These are phyloP conservation scores for Tiliacea aurago DNA, from an alignment of 2,888 invertebrate species.

Conservation along the genomic window DNA sequence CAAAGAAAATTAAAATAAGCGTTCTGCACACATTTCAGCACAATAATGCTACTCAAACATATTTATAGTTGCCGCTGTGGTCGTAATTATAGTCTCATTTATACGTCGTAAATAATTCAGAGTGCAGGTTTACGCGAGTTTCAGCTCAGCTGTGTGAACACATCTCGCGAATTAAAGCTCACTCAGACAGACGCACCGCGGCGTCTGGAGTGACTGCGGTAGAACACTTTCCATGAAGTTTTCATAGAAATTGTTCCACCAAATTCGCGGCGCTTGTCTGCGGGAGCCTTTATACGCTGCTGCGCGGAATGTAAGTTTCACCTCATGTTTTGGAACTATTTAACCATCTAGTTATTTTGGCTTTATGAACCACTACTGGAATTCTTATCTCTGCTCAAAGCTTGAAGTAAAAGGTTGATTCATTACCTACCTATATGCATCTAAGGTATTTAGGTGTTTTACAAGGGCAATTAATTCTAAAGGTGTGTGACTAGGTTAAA, in stretches of 20 bases:
- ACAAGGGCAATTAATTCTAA: neutral
- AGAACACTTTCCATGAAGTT: neutral
- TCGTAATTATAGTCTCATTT: slow-evolving; percentile 37
- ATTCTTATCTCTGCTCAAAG: neutral
- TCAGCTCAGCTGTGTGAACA: neutral
- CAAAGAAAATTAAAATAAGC: slow-evolving; percentile 18
- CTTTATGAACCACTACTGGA: neutral
- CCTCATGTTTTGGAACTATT: slow-evolving; percentile 5
- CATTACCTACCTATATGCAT: neutral
- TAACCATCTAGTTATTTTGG: neutral
- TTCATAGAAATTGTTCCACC: neutral
- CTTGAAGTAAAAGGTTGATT: neutral
- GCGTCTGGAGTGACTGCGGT: neutral
- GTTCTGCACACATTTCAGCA: slow-evolving; percentile 16
- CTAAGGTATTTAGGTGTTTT: neutral
- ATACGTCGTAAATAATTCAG: slow-evolving; percentile 33
- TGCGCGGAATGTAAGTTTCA: neutral
- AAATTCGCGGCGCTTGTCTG: too few relatives aligned
- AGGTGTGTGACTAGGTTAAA: neutral
- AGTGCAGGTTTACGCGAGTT: slow-evolving; percentile 26
- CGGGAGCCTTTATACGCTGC: neutral
- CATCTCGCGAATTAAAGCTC: neutral
- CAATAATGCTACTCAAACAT: slow-evolving; percentile 31
- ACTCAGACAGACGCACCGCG: neutral
- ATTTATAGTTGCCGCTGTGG: slow-evolving; percentile 31